Conservation (phyloP, 2,888 invertebrate genomes). For the Pterostichus madidus region DNA sequence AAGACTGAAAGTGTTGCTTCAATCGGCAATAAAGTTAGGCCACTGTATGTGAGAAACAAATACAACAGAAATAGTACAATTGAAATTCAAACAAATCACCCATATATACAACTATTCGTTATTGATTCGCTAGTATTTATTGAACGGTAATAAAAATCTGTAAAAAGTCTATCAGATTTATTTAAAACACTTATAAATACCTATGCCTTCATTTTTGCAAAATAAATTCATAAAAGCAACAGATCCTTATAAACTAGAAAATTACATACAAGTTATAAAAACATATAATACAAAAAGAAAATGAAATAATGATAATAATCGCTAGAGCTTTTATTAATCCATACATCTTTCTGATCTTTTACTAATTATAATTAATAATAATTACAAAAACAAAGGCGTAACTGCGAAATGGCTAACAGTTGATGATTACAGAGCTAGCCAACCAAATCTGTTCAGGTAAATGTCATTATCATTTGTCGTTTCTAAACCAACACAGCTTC, state of each 20-base stretch:
- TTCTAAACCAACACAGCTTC: conserved; percentile 32
- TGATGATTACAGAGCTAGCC: conserved; percentile 32
- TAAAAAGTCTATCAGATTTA: conserved; percentile 60
- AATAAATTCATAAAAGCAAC: conserved; percentile 65
- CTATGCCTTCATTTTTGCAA: conserved; percentile 67
- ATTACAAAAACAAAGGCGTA: conserved; percentile 66
- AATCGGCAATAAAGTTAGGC: conserved; percentile 62
- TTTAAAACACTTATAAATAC: conserved; percentile 67
- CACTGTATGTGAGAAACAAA: conserved; percentile 55
- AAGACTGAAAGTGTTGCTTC: conserved; percentile 32
- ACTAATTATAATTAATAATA: conserved; percentile 55
- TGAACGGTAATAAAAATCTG: conserved; percentile 59
- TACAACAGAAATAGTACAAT: conserved; percentile 46
- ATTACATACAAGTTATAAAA: conserved; percentile 64
- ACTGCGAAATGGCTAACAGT: conserved; percentile 48
- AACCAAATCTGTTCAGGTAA: conserved; percentile 46
- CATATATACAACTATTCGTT: conserved; percentile 58
- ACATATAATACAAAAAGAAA: conserved; percentile 63
- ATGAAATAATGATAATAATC: conserved; percentile 39
- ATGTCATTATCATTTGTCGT: conserved; percentile 43
- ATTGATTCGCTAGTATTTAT: conserved; percentile 51
- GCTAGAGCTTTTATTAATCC: conserved; percentile 31
- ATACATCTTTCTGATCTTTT: conserved; percentile 17
- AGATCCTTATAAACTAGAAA: conserved; percentile 59
- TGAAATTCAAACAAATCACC: conserved; percentile 50